A percentile compares a stretch with the other conserved stretches of the same genome.
Conservation (phyloP, 2,888 invertebrate genomes). For the Lacanobia oleracea region DNA sequence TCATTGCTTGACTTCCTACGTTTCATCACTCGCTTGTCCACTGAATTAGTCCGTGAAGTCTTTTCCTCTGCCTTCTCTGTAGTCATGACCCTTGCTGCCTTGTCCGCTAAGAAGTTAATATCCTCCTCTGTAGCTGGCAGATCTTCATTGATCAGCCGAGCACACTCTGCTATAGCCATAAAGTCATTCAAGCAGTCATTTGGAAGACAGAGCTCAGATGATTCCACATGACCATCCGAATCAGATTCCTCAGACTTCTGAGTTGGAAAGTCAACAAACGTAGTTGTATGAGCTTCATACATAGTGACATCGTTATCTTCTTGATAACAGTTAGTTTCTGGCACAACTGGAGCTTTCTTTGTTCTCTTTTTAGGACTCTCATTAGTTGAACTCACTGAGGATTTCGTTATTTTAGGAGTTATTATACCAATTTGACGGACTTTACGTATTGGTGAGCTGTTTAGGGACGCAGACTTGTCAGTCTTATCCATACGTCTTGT, state of each 20-base stretch:
- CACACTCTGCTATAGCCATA: slow-evolving; percentile 85
- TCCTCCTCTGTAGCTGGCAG: slow-evolving; percentile 82
- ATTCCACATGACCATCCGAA: slow-evolving; percentile 84
- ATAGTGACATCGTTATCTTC: slow-evolving; percentile 87
- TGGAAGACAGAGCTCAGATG: slow-evolving; percentile 84
- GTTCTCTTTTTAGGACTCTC: slow-evolving; percentile 85
- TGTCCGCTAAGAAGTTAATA: slow-evolving; percentile 84
- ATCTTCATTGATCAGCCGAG: slow-evolving; percentile 76
- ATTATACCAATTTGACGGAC: slow-evolving; percentile 84
- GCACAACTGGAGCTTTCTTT: slow-evolving; percentile 78
- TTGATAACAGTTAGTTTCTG: slow-evolving; percentile 73
- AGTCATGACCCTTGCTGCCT: slow-evolving; percentile 86
- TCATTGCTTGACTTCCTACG: slow-evolving; percentile 85
- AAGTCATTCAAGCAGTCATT: slow-evolving; percentile 87
- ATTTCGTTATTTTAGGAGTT: slow-evolving; percentile 75
- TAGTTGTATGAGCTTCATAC: slow-evolving; percentile 88
- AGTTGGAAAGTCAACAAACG: slow-evolving; percentile 80
- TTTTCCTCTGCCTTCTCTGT: slow-evolving; percentile 79
- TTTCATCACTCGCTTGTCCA: slow-evolving; percentile 80
- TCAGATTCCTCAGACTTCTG: slow-evolving; percentile 86
- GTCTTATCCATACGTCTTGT: slow-evolving; percentile 86
- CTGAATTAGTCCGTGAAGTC: slow-evolving; percentile 72
- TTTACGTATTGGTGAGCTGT: slow-evolving; percentile 88
- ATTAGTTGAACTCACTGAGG: slow-evolving; percentile 80
- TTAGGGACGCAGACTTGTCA: slow-evolving; percentile 85